Percentiles rank a stretch among this genome's conserved stretches.
Evolutionary conservation across 1,140 invertebrate genomes (phyloP).

Genomic region (Leucophenga varia): DNA sequence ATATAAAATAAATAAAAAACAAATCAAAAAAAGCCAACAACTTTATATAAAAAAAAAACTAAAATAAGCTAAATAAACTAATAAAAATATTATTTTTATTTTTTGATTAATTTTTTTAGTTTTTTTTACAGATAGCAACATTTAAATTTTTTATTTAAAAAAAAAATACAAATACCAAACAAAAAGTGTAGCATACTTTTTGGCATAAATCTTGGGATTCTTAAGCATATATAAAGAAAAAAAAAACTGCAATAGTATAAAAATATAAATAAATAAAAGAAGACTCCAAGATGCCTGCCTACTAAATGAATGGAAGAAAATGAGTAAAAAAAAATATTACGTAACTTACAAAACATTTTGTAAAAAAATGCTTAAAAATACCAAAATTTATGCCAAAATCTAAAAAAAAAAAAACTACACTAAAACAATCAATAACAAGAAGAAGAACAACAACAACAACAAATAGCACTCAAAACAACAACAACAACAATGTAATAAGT

Average conservation of each 20-base stretch:
- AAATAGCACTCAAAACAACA: not conserved
- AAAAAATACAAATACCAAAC: too few species aligned
- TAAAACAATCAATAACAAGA: too few species aligned
- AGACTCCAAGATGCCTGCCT: constrained; percentile 29
- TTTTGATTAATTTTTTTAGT: too few species aligned
- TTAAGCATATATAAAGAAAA: constrained; percentile 12
- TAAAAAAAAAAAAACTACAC: too few species aligned
- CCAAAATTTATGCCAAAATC: constrained; percentile 15
- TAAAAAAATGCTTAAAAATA: constrained; percentile 8
- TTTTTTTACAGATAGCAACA: constrained; percentile 33
- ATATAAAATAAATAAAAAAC: not conserved
- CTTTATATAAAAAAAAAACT: constrained; percentile 27
- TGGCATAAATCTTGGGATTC: constrained; percentile 3
- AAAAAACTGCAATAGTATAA: constrained; percentile 31
- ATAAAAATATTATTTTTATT: not conserved
- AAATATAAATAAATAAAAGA: constrained; percentile 10
- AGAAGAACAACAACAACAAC: too few species aligned
- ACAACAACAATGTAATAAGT: not conserved
- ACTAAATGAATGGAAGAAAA: constrained; percentile 4
- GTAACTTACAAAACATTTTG: too few species aligned
- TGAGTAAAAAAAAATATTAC: too few species aligned
- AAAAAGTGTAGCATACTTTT: constrained; percentile 16
- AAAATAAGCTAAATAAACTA: constrained; percentile 24
- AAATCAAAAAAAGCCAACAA: constrained; percentile 31
- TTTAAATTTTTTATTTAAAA: constrained; percentile 35